Conservation (phyloP, 2,797 vertebrate genomes). For the Eidolon dupreanum region DNA sequence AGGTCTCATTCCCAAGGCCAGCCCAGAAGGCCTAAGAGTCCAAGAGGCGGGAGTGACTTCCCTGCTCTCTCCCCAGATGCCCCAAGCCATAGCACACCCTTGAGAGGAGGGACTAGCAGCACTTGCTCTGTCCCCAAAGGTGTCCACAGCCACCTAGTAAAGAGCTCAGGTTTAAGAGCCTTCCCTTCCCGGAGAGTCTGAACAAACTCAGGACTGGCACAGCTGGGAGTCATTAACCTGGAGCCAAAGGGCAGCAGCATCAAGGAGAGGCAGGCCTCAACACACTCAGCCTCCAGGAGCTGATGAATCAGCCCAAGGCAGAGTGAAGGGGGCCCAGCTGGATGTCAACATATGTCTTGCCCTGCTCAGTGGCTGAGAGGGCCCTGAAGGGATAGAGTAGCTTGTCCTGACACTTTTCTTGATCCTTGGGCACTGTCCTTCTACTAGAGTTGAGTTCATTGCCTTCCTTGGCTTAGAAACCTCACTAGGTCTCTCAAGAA, state of each 20-base stretch:
- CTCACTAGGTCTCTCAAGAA: not conserved
- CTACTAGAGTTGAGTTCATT: not conserved
- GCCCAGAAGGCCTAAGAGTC: not conserved
- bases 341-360: not conserved
- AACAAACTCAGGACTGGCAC: not conserved
- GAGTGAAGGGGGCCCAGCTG: not conserved
- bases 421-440: not conserved
- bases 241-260: conserved; percentile 58
- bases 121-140: not conserved
- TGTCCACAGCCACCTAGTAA: not conserved
- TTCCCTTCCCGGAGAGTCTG: not conserved
- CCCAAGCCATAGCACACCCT: not conserved
- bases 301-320: not conserved
- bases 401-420: not conserved
- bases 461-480: not conserved
- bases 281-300: not conserved
- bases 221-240: conserved; percentile 75
- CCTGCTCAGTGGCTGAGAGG: not conserved
- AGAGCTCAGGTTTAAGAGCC: conserved; percentile 54
- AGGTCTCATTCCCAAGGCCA: not conserved
- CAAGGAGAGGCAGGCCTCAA: not conserved
- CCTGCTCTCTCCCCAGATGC: not conserved
- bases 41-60: not conserved
- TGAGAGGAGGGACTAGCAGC: not conserved
- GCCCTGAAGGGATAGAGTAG: not conserved